phyloP scores from a whole-genome alignment of 2,113 vertebrate species.

The Phylloscopus trochiloides region DNA sequence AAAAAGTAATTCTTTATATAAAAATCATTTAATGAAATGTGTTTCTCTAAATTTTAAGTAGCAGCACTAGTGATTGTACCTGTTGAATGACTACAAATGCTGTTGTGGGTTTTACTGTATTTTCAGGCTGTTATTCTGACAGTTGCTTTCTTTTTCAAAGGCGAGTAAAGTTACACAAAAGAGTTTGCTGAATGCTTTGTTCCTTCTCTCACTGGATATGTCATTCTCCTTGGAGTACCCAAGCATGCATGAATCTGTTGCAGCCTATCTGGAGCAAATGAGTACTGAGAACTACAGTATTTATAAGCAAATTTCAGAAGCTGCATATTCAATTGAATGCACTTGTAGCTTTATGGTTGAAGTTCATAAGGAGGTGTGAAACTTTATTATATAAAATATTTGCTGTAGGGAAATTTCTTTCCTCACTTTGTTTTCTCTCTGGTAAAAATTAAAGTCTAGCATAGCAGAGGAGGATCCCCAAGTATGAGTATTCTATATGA shows the following conservation, averaged over 20 bases:
- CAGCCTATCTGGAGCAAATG: conserved; percentile 92
- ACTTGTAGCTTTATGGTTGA: conserved; percentile 87
- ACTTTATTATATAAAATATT: neutral
- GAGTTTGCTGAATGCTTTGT: conserved; percentile 80
- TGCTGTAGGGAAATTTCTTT: neutral
- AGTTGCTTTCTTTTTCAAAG: conserved; percentile 66
- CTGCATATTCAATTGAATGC: conserved; percentile 84
- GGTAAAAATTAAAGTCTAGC: neutral
- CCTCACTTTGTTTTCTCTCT: neutral
- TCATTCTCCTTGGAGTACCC: conserved; percentile 85
- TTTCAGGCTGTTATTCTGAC: neutral
- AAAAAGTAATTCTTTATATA: neutral
- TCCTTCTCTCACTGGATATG: conserved; percentile 85
- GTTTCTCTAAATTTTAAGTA: neutral
- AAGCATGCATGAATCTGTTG: conserved; percentile 81
- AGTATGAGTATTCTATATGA: accelerated
- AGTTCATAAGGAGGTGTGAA: conserved; percentile 80
- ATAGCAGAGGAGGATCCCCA: neutral
- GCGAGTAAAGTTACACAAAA: conserved; percentile 82
- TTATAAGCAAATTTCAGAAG: conserved; percentile 81
- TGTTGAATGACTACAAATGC: neutral
- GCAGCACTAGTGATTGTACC: neutral
- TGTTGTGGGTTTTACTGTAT: neutral
- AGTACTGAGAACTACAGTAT: conserved; percentile 83
- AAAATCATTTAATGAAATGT: neutral